phyloP scores from a whole-genome alignment of 2,113 vertebrate genomes.

The Oryzias melastigma region DNA sequence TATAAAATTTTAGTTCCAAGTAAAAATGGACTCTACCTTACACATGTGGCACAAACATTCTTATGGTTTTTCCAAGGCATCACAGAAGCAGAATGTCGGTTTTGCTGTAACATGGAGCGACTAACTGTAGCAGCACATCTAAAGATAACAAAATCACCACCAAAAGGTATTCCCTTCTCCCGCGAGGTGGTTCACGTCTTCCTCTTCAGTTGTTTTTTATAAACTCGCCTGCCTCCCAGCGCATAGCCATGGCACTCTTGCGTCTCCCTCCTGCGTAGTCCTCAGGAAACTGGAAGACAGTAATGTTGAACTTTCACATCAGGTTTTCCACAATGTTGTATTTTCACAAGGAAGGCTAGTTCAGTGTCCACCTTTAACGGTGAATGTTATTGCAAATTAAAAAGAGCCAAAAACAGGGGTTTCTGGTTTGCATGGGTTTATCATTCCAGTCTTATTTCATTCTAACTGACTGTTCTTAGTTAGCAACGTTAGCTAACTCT shows the following conservation, averaged over 20 bases:
- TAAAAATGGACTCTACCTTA: not conserved
- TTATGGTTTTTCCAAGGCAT: conserved; percentile 41
- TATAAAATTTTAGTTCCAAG: not conserved
- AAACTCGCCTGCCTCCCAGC: conserved; percentile 79
- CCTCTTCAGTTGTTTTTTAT: conserved; percentile 63
- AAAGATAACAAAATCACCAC: conserved; percentile 49
- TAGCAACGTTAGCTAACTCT: too few relatives aligned
- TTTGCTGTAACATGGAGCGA: conserved; percentile 59
- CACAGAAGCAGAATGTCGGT: conserved; percentile 68
- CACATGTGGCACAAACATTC: conserved; percentile 15
- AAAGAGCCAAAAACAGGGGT: too few relatives aligned
- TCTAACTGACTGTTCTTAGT: too few relatives aligned
- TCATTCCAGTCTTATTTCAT: too few relatives aligned
- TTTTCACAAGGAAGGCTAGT: not conserved
- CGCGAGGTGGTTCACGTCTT: conserved; percentile 10
- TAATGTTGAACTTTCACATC: not conserved
- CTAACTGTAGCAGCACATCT: conserved; percentile 49
- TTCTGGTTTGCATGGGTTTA: too few relatives aligned
- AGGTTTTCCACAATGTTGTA: not conserved
- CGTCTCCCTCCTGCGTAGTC: conserved; percentile 64
- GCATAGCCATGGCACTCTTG: conserved; percentile 80
- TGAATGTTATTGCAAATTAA: too few relatives aligned
- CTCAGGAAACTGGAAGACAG: conserved; percentile 71
- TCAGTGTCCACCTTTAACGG: too few relatives aligned
- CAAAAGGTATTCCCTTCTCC: conserved; percentile 18